Evolutionary conservation across 2,888 invertebrate genomes (phyloP).

Genomic region (Stratiomys singularior): DNA sequence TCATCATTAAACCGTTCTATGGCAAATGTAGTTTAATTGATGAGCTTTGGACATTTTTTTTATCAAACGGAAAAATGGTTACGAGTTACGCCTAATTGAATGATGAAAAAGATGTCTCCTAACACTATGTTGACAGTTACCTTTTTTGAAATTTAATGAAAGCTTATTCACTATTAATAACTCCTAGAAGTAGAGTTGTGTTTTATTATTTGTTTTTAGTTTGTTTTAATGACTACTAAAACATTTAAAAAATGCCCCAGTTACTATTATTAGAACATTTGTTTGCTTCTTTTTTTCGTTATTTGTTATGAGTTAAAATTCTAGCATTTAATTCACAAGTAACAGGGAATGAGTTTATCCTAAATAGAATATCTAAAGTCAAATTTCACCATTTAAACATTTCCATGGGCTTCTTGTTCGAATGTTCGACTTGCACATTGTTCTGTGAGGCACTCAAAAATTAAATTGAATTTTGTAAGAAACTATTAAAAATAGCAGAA

Average conservation of each 20-base stretch:
- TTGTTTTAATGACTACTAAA: constrained; percentile 32
- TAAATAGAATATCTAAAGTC: no score
- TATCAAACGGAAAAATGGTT: neutral
- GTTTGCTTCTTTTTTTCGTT: constrained; percentile 44
- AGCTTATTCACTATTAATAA: constrained; percentile 39
- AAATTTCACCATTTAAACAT: neutral
- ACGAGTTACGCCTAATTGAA: neutral
- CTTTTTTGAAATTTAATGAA: constrained; percentile 20
- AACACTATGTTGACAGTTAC: neutral
- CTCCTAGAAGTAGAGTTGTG: constrained; percentile 42
- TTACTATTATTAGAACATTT: constrained; percentile 38
- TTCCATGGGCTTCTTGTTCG: neutral
- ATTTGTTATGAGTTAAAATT: constrained; percentile 29
- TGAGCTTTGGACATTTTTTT: neutral
- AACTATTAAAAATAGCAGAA: no score
- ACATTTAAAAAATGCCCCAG: constrained; percentile 12
- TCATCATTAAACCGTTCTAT: neutral
- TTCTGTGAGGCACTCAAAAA: no score
- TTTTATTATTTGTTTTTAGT: constrained; percentile 42
- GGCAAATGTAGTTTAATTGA: neutral
- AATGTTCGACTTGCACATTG: constrained; percentile 48
- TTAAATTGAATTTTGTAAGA: no score
- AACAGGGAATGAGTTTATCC: neutral
- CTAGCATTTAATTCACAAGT: constrained; percentile 14
- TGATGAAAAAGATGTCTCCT: constrained; percentile 1